These are phyloP conservation scores for Theretra japonica DNA, from an alignment of 2,888 invertebrate species.

Conservation along the genomic window DNA sequence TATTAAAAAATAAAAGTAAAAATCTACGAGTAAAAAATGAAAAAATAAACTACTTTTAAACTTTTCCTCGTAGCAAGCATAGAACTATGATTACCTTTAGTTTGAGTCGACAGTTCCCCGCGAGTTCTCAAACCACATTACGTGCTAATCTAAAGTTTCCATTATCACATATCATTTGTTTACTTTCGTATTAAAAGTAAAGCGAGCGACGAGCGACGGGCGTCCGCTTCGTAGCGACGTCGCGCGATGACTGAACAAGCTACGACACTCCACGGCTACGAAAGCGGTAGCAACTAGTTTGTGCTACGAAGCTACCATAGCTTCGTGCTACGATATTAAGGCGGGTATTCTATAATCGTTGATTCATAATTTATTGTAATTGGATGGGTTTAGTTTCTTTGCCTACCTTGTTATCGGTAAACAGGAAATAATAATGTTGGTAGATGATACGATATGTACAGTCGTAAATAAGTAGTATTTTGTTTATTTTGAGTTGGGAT, in stretches of 20 bases:
- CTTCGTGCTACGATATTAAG: slow-evolving; percentile 9
- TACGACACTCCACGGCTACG: slow-evolving; percentile 34
- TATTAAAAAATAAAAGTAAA: too few relatives aligned
- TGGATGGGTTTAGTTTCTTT: slow-evolving; percentile 11
- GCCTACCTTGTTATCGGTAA: not conserved
- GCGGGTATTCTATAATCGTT: not conserved
- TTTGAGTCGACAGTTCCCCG: slow-evolving; percentile 38
- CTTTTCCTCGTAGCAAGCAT: not conserved
- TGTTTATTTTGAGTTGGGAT: too few relatives aligned
- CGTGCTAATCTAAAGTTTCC: slow-evolving; percentile 51
- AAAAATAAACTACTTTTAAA: not conserved
- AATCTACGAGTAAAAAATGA: not conserved
- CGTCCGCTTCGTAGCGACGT: slow-evolving; percentile 49
- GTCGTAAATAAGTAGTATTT: not conserved
- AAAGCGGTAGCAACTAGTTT: slow-evolving; percentile 36
- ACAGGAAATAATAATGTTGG: not conserved
- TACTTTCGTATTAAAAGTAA: slow-evolving; percentile 50
- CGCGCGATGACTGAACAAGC: slow-evolving; percentile 53
- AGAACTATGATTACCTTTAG: slow-evolving; percentile 43
- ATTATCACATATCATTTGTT: slow-evolving; percentile 57
- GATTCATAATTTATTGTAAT: slow-evolving; percentile 3
- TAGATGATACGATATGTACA: not conserved
- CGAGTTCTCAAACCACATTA: slow-evolving; percentile 42
- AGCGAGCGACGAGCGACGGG: slow-evolving; percentile 37
- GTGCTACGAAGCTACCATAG: slow-evolving; percentile 39